phyloP scores from a whole-genome alignment of 2,113 vertebrate genomes.

The Ameiurus melas region DNA sequence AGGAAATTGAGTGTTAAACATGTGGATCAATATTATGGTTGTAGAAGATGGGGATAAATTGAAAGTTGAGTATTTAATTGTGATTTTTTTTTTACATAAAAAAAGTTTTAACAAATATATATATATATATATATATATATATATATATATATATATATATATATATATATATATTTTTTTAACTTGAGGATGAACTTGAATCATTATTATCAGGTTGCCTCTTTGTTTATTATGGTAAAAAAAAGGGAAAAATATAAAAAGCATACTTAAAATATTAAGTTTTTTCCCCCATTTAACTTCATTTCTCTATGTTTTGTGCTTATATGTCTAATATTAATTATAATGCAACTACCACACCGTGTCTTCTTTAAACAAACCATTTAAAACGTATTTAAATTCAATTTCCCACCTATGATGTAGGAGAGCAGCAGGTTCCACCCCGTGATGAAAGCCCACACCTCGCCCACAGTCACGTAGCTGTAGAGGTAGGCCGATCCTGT shows the following conservation, averaged over 20 bases:
- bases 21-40: background rate
- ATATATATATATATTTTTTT: no score
- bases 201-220: no score
- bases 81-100: background rate
- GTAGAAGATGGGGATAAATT: background rate
- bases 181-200: no score
- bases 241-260: background rate
- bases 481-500: slow-evolving; percentile 86
- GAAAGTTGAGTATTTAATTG: background rate
- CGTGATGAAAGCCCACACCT: slow-evolving; percentile 82
- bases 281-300: background rate
- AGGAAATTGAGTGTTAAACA: no score
- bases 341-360: background rate
- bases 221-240: no score
- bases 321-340: background rate
- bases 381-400: background rate
- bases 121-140: no score
- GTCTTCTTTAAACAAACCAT: background rate
- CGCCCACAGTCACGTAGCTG: slow-evolving; percentile 82
- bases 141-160: no score
- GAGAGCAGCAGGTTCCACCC: slow-evolving; percentile 88
- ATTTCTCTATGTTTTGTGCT: background rate
- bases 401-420: slow-evolving; percentile 78
- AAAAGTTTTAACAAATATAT: no score
- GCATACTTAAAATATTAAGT: background rate